These are phyloP conservation scores for Heliangelus exortis DNA, from an alignment of 2,797 vertebrate species.

Conservation along the genomic window DNA sequence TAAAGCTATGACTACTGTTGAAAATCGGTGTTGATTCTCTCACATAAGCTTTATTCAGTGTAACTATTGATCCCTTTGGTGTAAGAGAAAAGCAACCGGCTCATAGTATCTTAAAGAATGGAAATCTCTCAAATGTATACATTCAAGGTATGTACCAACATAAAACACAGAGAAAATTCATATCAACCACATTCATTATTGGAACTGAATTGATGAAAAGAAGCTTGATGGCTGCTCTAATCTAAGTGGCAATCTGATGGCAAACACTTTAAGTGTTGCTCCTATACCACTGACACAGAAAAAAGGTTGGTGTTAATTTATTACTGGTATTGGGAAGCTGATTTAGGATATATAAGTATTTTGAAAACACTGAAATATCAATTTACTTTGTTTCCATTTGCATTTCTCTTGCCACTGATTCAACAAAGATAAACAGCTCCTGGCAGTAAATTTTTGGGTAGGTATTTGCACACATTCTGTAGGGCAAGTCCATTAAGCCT, in stretches of 20 bases:
- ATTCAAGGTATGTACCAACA: not conserved
- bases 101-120: not conserved
- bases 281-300: not conserved
- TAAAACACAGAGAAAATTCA: not conserved
- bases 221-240: not conserved
- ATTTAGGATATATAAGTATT: not conserved
- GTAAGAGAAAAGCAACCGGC: not conserved
- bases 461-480: not conserved
- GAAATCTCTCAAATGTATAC: not conserved
- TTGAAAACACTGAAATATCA: not conserved
- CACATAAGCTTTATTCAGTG: conserved; percentile 3
- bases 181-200: not conserved
- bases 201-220: not conserved
- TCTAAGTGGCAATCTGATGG: not conserved
- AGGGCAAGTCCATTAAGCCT: not conserved
- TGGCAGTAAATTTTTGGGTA: not conserved
- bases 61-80: not conserved
- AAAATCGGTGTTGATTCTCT: conserved; percentile 22
- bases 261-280: not conserved
- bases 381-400: not conserved
- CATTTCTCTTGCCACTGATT: not conserved
- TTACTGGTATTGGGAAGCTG: not conserved
- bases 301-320: not conserved
- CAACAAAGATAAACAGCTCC: not conserved
- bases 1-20: not conserved